Base-by-base conservation (phyloP, 2,888 invertebrate species). In the Pachymerium ferrugineum region DNA sequence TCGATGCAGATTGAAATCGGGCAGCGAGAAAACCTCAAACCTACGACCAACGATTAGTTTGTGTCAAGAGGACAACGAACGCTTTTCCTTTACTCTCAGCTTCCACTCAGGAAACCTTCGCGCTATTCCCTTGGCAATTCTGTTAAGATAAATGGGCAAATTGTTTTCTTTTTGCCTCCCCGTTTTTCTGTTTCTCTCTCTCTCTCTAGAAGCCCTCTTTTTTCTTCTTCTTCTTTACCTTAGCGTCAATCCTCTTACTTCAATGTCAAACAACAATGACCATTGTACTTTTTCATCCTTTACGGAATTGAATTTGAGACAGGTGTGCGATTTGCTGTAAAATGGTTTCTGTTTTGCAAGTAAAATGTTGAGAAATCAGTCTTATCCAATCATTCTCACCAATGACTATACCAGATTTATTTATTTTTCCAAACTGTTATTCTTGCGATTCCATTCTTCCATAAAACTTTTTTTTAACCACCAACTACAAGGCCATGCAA, bases 11-110 rank as follows among this genome's bases (percentile, higher is more conserved):
- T 62, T 62, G 62, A 62, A 62, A 62, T 62, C 62, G 62, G 10
- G 62, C 62, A 62, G 28, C 62, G 62, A 62, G 62, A 62, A 62
- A 62, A 62, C 62, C 62, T 62, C 62, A 62, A 62, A 28, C 62
- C 16, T 28, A 28, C 10, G 62, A 14, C 62, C 62, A 62, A 62
- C 62, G 62, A 62, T 62, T 62, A 62, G 62, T 62, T 62, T 62
- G 62, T 62, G 62, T 62, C 62, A 62, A 62, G 62, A 62, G 62
- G 62, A 62, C 62, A 62, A 62, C 62, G 62, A 62, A 62, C 62
- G 62, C 25, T n/a, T 47, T 62, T 62, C 62, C 28, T 28, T 28
- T 22, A 62, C n/a, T 62, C 62, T 10, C 62, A 28, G 22, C 62
- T 62, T 62, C 28, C 28, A 62, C 62, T 62, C 62, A 28, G 28